Conservation (phyloP, 2,888 invertebrate genomes). For the Charanyca ferruginea region DNA sequence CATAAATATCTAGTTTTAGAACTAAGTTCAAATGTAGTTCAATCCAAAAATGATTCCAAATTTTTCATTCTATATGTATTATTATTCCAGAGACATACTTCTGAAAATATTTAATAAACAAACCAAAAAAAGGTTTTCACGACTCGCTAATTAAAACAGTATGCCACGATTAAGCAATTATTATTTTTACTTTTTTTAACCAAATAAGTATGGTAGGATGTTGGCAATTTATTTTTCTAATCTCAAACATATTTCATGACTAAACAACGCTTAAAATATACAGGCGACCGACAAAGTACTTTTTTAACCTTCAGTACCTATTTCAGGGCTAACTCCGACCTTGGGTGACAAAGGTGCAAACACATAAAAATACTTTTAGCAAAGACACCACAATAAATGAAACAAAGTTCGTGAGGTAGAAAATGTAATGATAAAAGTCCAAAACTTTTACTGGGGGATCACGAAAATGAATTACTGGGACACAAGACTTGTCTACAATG, state of each 20-base stretch:
- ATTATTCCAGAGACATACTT: background rate
- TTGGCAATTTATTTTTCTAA: conserved; percentile 33
- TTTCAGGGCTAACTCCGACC: conserved; percentile 12
- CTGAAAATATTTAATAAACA: background rate
- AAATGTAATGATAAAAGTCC: conserved; percentile 24
- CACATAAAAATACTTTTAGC: conserved; percentile 35
- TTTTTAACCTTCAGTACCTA: conserved; percentile 40
- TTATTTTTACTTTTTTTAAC: background rate
- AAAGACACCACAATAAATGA: conserved; percentile 34
- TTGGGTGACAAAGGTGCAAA: conserved; percentile 21
- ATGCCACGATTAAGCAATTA: conserved; percentile 5
- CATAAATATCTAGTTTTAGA: no score
- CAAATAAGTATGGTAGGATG: background rate
- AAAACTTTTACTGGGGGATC: conserved; percentile 35
- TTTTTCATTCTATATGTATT: background rate
- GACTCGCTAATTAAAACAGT: conserved; percentile 1
- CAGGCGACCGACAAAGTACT: conserved; percentile 35
- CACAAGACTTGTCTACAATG: background rate
- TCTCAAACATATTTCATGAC: conserved; percentile 40
- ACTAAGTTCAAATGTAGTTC: no score
- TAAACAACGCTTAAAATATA: conserved; percentile 29
- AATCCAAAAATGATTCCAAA: background rate
- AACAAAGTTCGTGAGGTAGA: conserved; percentile 6
- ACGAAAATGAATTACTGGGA: conserved; percentile 31
- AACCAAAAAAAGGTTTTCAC: background rate